Base-by-base conservation (phyloP, 2,888 invertebrate genomes). In the Galerucella nymphaeae region DNA sequence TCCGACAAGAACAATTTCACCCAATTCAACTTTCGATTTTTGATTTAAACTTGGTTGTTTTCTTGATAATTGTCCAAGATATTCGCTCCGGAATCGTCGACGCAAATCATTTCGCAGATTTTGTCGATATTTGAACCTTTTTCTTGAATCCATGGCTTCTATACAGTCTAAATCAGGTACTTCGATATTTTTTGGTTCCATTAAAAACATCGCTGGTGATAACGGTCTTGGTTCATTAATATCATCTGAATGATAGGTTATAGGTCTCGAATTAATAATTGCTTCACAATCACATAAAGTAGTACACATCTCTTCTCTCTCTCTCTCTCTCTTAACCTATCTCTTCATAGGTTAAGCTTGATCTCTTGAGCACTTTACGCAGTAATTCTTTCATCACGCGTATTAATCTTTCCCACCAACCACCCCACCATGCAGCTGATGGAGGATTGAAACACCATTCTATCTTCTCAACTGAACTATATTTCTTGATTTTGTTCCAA, bases 151-250 rank as follows among this genome's bases (percentile, higher is more conserved):
- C 18, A 20, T 64, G 4, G 50, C 11, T 48, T 64, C 64, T 16
- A 64, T 64, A 20, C 30, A 23, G 45, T 48, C 65, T 14, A 65
- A 23, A 13, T 48, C 65, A n/a, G 53, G 65, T 14, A 65, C 65
- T 65, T 30, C 65, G 11, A 50, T 45, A 48, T 20, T 45, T 50
- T 64, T 64, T 30, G 50, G 18, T 20, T 65, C 11, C 53, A 48
- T 65, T 48, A 64, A 10, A 5, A 65, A 65, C 65, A 65, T 65
- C n/a, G 48, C 65, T 50, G 65, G 65, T 8, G 59, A 30, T 59
- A 20, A 59, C 38, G 59, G 14, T 18, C 23, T 20, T 59, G 14
- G 38, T 20, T 59, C 18, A 59, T 59, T 20, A 38, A 11, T 38
- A 59, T 59, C 38, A 59, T 59, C 59, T 18, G 59, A 38, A 18